Evolutionary conservation across 2,888 invertebrate species (phyloP).

Genomic region (Drosophila peninsularis): DNA sequence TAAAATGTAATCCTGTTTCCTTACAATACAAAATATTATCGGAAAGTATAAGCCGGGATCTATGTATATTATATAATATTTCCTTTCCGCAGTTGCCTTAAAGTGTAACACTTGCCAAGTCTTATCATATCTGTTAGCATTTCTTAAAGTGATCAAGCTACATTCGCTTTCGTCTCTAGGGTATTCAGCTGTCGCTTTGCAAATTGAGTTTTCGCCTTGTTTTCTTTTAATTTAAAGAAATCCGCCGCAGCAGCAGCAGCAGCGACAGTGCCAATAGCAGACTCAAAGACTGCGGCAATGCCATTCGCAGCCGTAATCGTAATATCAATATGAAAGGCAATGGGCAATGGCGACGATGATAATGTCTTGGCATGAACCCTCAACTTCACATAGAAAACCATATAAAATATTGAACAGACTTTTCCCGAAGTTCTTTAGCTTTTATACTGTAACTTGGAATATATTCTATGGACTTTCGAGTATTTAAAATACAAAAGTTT

Average conservation of each 20-base stretch:
- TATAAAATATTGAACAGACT: background rate
- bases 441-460: background rate
- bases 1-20: background rate
- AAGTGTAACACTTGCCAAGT: background rate
- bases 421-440: background rate
- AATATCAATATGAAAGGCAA: slow-evolving; percentile 33
- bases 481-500: no score
- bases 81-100: no score
- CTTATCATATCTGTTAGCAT: no score
- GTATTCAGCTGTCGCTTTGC: background rate
- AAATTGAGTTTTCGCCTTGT: background rate
- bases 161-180: background rate
- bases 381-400: no score
- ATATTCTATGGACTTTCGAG: no score
- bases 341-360: background rate
- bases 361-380: background rate
- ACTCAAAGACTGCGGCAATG: slow-evolving; percentile 3
- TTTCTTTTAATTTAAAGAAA: slow-evolving; percentile 28
- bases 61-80: background rate
- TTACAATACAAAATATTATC: background rate
- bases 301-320: slow-evolving; percentile 25
- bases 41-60: background rate
- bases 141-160: no score
- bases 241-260: background rate
- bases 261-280: slow-evolving; percentile 1